Base-by-base conservation (phyloP, 1,140 invertebrate species). In the Brachionus plicatilis region DNA sequence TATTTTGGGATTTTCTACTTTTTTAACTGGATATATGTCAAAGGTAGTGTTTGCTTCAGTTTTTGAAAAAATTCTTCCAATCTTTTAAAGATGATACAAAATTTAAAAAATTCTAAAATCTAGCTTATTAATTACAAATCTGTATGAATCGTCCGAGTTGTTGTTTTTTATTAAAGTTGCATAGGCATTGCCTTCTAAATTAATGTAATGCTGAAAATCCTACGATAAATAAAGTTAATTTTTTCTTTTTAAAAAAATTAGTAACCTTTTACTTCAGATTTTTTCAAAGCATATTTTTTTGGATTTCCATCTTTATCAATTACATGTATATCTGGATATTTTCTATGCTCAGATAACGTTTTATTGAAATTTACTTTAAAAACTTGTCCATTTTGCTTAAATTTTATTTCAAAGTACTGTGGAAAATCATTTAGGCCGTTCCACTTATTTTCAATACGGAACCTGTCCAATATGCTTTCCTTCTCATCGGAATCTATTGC, bases 291-390 rank as follows among this genome's bases (percentile, higher is more conserved):
- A n/a, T 76, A 50, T 53, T 53, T 53, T 1, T n/a, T 50, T 2
- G 72, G 43, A 50, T 47, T 29, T 45, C 72, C 72, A 27, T 76
- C 33, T 76, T 76, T 50, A 76, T 76, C 72, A 50, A 50, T 47
- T 27, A 50, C 20, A 29, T 76, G 33, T 14, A 76, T 11, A 50
- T 76, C 27, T 47, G 43, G 45, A 76, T 76, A 47, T 11, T n/a
- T 47, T 50, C 9, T 27, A 14, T 20, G 9, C 8, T 43, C 7
- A 37, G 33, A 8, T 41, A 12, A 20, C 7, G 20, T 50, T 76
- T 27, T 76, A 3, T 27, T 41, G 3, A 70, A 70, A 37, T 70
- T 17, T 5, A 41, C 66, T 12, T 70, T 12, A 33, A 70, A 29
- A 7, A 6, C 17, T 41, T 70, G 6, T 41, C 66, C 66, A 29